These are phyloP conservation scores for Odobenus rosmarus DNA, from an alignment of 2,113 vertebrate genomes.

Conservation along the genomic window DNA sequence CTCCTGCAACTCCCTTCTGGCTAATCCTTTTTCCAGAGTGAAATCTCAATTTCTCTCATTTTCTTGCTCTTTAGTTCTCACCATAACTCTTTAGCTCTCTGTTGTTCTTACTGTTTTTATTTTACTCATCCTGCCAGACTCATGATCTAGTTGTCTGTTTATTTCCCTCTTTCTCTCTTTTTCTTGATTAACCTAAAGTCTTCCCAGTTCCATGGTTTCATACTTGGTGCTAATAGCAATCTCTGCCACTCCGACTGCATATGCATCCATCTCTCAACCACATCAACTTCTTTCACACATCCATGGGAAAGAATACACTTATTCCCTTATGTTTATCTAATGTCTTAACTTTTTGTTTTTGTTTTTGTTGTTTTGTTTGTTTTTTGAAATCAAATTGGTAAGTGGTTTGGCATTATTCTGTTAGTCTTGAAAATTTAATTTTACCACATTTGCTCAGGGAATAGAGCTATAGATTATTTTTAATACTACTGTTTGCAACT, in stretches of 20 bases:
- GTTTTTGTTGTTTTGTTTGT: not conserved
- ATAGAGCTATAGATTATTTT: not conserved
- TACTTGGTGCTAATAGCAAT: not conserved
- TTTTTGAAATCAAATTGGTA: not conserved
- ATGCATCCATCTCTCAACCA: not conserved
- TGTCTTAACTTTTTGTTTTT: not conserved
- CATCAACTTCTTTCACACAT: not conserved
- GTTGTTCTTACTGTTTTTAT: not conserved
- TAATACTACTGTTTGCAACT: not conserved
- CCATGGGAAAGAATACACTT: not conserved
- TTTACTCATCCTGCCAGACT: not conserved
- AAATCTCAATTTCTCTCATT: not conserved
- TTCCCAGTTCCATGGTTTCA: not conserved
- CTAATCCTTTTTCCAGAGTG: not conserved
- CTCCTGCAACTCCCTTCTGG: not conserved
- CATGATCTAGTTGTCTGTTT: not conserved
- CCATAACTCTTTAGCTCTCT: not conserved
- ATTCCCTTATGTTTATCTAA: not conserved
- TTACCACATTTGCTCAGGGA: not conserved
- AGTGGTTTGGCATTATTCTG: not conserved
- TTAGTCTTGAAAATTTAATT: slow-evolving; percentile 19
- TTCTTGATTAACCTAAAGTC: not conserved
- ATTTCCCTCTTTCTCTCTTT: not conserved
- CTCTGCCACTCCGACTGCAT: not conserved
- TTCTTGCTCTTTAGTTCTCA: not conserved